These are phyloP conservation scores for Porites cylindrica DNA, from an alignment of 92 coral and sea anemone species.

Conservation along the genomic window DNA sequence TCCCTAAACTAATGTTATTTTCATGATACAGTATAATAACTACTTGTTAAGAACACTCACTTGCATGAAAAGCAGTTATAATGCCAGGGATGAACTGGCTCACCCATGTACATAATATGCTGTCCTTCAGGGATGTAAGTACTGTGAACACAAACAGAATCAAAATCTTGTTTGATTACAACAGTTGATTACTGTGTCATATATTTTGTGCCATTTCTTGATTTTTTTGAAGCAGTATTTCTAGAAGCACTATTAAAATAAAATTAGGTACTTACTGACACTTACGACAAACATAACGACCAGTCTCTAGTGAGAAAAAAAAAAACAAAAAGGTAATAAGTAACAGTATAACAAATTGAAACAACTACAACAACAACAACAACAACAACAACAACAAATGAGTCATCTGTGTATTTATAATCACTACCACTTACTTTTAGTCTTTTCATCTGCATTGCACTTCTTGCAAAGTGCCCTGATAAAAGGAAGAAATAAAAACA, in stretches of 20 bases:
- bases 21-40: too few relatives aligned
- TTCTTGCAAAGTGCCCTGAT: slow-evolving; percentile 96
- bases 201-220: not conserved
- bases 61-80: slow-evolving; percentile 97
- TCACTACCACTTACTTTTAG: slow-evolving; percentile 78
- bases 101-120: slow-evolving; percentile 99
- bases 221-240: not conserved
- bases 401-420: too few relatives aligned
- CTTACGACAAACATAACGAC: slow-evolving; percentile 97
- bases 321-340: not conserved
- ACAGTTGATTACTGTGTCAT: not conserved
- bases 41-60: slow-evolving; percentile 37
- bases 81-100: slow-evolving; percentile 99
- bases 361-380: too few relatives aligned
- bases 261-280: slow-evolving; percentile 86
- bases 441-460: slow-evolving; percentile 99
- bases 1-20: too few relatives aligned
- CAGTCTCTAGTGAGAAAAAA: slow-evolving; percentile 79
- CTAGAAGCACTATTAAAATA: too few relatives aligned
- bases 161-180: not conserved
- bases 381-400: not conserved
- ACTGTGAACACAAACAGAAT: slow-evolving; percentile 33
- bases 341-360: not conserved
- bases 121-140: slow-evolving; percentile 99
- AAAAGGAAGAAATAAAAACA: not conserved